Percentiles rank a stretch among this genome's conserved stretches.
These are phyloP conservation scores for Gryon sp. DNA, from an alignment of 1,140 invertebrate genomes.

Conservation along the genomic window DNA sequence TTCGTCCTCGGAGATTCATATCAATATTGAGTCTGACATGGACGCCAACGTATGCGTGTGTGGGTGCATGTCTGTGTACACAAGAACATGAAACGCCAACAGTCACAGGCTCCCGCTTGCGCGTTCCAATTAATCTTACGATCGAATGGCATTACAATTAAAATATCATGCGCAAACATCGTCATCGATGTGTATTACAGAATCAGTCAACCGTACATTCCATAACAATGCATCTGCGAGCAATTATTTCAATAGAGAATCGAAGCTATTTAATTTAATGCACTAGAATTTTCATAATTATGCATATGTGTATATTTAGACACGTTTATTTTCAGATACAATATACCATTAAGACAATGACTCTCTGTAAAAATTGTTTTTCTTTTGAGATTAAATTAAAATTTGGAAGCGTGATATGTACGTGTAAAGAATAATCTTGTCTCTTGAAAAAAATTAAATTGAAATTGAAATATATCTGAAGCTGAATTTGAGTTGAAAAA, in stretches of 20 bases:
- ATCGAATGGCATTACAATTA: slow-evolving; percentile 57
- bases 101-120: slow-evolving; percentile 31
- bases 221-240: slow-evolving; percentile 24
- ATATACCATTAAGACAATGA: too few relatives aligned
- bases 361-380: too few relatives aligned
- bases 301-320: background rate
- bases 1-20: slow-evolving; percentile 57
- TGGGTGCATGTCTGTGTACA: slow-evolving; percentile 20
- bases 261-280: slow-evolving; percentile 19
- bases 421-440: too few relatives aligned
- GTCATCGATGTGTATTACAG: slow-evolving; percentile 44
- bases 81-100: background rate
- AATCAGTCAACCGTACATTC: slow-evolving; percentile 5
- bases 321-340: too few relatives aligned
- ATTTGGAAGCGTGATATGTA: too few relatives aligned
- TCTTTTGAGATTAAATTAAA: too few relatives aligned
- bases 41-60: background rate
- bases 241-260: slow-evolving; percentile 31
- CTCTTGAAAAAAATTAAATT: too few relatives aligned
- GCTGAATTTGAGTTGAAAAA: too few relatives aligned
- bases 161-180: slow-evolving; percentile 57
- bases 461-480: too few relatives aligned
- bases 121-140: slow-evolving; percentile 58
- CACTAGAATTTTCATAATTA: slow-evolving; percentile 2
- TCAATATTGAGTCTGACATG: slow-evolving; percentile 55